These are phyloP conservation scores for Heliocidaris erythrogramma DNA, from an alignment of 35 echinoderm and acorn worm species.

Conservation along the genomic window DNA sequence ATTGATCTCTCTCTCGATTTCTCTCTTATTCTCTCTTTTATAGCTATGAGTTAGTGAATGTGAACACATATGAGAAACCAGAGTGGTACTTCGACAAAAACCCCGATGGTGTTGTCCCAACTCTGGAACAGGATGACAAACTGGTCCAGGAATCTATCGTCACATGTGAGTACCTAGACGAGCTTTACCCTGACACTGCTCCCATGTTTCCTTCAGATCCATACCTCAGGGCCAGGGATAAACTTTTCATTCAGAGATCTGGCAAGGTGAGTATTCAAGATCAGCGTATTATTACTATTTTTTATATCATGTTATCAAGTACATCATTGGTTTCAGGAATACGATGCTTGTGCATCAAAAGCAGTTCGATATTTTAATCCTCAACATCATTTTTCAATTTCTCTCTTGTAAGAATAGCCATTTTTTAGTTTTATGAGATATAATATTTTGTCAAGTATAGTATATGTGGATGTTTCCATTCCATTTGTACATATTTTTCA, in stretches of 20 bases:
- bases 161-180: conserved; percentile 63
- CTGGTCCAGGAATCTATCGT: conserved; percentile 74
- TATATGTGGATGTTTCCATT: too few species aligned
- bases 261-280: neutral
- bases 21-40: neutral
- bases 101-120: conserved; percentile 69
- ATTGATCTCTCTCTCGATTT: neutral
- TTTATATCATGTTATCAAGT: too few species aligned
- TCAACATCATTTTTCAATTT: too few species aligned
- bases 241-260: conserved; percentile 53
- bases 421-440: too few species aligned
- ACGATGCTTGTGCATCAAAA: too few species aligned
- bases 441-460: too few species aligned
- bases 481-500: too few species aligned
- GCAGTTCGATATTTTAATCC: too few species aligned
- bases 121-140: conserved; percentile 66
- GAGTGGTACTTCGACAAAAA: conserved; percentile 80
- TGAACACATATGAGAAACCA: conserved; percentile 73
- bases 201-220: conserved; percentile 64
- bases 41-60: conserved; percentile 75
- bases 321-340: neutral
- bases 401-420: too few species aligned
- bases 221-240: conserved; percentile 64
- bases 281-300: neutral
- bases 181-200: conserved; percentile 61